phyloP scores from a whole-genome alignment of 2,113 vertebrate genomes.

The Scatophagus argus region DNA sequence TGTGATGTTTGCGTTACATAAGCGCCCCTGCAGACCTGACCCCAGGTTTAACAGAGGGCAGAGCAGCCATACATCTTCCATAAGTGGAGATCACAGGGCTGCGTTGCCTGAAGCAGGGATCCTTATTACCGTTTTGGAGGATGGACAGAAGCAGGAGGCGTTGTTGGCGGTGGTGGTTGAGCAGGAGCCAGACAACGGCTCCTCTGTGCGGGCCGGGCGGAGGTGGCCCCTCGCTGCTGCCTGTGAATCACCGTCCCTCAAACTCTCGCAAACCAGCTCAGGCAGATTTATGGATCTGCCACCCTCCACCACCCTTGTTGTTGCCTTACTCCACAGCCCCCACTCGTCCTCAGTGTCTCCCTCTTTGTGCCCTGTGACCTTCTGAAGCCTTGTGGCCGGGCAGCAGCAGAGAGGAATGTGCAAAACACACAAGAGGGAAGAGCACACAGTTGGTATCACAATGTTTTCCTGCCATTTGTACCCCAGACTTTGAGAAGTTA shows the following conservation, averaged over 20 bases:
- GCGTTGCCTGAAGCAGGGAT: slow-evolving; percentile 9
- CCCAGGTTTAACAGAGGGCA: slow-evolving; percentile 42
- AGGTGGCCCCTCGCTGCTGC: slow-evolving; percentile 40
- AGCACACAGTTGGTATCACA: slow-evolving; percentile 14
- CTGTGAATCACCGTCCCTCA: slow-evolving; percentile 57
- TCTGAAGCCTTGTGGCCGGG: slow-evolving; percentile 52
- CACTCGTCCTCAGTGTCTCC: slow-evolving; percentile 54
- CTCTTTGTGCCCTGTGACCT: slow-evolving; percentile 65
- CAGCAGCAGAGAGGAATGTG: slow-evolving; percentile 67
- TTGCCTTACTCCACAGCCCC: slow-evolving; percentile 41
- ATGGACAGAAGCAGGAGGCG: slow-evolving; percentile 60
- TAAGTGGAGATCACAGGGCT: slow-evolving; percentile 59
- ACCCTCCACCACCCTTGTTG: neutral
- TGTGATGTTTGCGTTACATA: slow-evolving; percentile 61
- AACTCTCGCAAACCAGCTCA: slow-evolving; percentile 61
- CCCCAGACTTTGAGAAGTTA: neutral
- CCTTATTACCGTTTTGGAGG: neutral
- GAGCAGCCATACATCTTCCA: slow-evolving; percentile 54
- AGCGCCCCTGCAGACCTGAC: slow-evolving; percentile 55
- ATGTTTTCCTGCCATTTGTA: slow-evolving; percentile 39
- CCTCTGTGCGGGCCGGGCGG: slow-evolving; percentile 39
- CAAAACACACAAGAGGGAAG: slow-evolving; percentile 52
- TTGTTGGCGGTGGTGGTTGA: neutral
- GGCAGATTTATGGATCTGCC: slow-evolving; percentile 70
- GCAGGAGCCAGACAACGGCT: slow-evolving; percentile 51